These are phyloP conservation scores for Macroglossus sobrinus DNA, from an alignment of 2,113 vertebrate genomes.

Conservation along the genomic window DNA sequence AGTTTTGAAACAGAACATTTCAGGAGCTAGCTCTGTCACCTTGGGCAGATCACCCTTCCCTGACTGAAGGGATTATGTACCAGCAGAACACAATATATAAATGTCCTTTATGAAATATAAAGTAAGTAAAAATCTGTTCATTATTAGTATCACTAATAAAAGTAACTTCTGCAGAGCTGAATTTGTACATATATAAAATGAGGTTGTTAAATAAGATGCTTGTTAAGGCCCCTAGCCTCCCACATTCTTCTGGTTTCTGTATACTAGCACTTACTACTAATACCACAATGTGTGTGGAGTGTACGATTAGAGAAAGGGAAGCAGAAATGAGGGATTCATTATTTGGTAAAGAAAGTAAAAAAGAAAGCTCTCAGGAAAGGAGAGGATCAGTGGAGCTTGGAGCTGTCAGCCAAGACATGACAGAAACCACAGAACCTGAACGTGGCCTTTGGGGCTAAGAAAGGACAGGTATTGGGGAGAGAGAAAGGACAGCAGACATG, in stretches of 20 bases:
- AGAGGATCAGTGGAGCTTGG: background rate
- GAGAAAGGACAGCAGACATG: background rate
- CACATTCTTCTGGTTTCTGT: background rate
- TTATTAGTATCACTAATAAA: background rate
- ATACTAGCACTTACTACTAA: background rate
- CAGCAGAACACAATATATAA: background rate
- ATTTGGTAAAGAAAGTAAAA: background rate
- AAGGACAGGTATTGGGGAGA: background rate
- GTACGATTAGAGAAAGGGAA: background rate
- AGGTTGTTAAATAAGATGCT: background rate
- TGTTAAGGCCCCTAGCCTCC: background rate
- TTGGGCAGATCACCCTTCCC: background rate
- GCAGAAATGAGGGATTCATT: background rate
- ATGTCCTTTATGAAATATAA: background rate
- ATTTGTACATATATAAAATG: background rate
- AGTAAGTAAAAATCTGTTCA: background rate
- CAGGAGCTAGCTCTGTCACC: background rate
- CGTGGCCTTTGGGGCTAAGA: background rate
- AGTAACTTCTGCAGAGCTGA: background rate
- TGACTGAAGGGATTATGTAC: background rate
- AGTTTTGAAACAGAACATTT: background rate
- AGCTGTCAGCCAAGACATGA: background rate
- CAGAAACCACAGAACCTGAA: background rate
- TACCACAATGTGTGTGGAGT: background rate
- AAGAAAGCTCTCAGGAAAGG: background rate